A percentile compares a stretch with the other conserved stretches of the same genome.
Evolutionary conservation across 2,113 vertebrate species (phyloP).

Genomic region (Rhinoptilus africanus): DNA sequence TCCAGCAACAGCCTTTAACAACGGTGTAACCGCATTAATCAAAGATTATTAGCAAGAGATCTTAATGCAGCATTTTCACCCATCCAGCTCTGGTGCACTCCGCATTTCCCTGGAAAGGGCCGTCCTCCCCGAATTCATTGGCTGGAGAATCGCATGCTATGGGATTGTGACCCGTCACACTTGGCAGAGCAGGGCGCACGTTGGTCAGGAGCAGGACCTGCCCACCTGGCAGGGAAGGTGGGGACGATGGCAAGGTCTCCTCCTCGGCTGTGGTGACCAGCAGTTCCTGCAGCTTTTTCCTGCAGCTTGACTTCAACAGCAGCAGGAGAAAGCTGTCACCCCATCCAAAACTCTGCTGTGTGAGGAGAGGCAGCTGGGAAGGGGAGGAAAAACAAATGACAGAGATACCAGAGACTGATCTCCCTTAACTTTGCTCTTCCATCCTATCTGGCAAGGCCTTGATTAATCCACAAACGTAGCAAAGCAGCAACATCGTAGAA

Average conservation of each 20-base stretch:
- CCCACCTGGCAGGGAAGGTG: not conserved
- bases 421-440: not conserved
- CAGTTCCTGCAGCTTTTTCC: not conserved
- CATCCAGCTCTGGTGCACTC: not conserved
- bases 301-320: not conserved
- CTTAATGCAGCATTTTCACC: not conserved
- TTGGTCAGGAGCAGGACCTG: not conserved
- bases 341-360: not conserved
- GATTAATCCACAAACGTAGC: not conserved
- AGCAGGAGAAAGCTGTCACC: not conserved
- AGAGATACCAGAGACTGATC: not conserved
- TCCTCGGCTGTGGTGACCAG: not conserved
- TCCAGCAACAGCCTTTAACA: slow-evolving; percentile 10
- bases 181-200: accelerated
- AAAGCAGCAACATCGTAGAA: not conserved
- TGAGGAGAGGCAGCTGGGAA: accelerated
- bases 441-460: not conserved
- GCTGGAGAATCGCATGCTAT: accelerated
- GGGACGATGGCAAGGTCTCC: not conserved
- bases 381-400: not conserved
- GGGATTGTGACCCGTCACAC: not conserved
- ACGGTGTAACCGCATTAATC: not conserved
- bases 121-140: not conserved
- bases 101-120: not conserved
- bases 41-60: not conserved